Base-by-base conservation (phyloP, 2,888 invertebrate species). In the Caenorhabditis sulstoni region DNA sequence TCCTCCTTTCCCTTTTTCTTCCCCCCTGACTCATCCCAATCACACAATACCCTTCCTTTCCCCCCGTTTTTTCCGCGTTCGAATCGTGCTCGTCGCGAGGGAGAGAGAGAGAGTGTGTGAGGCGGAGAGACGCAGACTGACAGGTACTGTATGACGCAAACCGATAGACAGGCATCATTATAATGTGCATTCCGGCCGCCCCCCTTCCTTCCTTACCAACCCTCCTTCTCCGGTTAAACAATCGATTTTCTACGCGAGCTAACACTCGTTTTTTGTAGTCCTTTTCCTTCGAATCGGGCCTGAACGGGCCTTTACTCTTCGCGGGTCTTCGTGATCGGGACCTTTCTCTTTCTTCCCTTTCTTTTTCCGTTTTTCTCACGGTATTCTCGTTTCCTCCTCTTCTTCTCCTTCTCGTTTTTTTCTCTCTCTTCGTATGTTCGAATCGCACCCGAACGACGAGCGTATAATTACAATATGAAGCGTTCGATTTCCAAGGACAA, bases 401-500 rank as follows among this genome's bases (percentile, higher is more conserved):
- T 29, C 3, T 29, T 29, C 7, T 29, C 29, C n/a, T n/a, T 29
- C 29, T 29, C 29, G 29, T 47, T 47, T 35, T 49, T 52, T 37
- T 39, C 47, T 9, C 47, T 37, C 22, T 61, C 70, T 47, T 52
- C 47, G 23, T 62, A 55, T n/a, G n/a, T n/a, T n/a, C n/a, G n/a
- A n/a, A n/a, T n/a, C 23, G 62, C 57, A 62, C 62, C 70, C 70
- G 53, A 55, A 18, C n/a, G 18, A 5, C 22, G 16, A 23, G 22
- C 20, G 64, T 73, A 73, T 73, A 73, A 73, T 73, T 73, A 64
- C 73, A 73, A 76, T 62, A 76, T 67, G 61, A 67, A 64, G 75
- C 52, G 53, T 58, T 29, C 29, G 37, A 16, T 37, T 74, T 75
- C 23, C 67, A 67, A 75, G 67, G 66, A 67, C 61, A 39, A 41